Evolutionary conservation across 2,113 vertebrate genomes (phyloP), one percentile per base, ranked within the genome.

Genomic region (Spea multiplicata): DNA sequence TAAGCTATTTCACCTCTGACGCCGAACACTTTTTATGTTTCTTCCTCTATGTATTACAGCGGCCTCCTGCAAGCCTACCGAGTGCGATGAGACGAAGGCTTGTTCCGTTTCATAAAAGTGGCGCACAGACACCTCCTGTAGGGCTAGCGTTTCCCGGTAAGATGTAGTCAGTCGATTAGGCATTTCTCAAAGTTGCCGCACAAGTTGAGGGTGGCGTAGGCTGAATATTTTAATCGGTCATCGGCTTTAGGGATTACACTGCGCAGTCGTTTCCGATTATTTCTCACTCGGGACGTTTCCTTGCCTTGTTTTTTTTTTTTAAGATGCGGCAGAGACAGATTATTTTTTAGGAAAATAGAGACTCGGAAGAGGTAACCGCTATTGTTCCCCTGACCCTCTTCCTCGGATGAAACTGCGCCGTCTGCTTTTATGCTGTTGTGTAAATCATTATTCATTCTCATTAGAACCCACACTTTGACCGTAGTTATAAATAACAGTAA

Each of bases 1-100:
- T 64, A n/a, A 72, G 68, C 76, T 52, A 52, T 78, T 50, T 78
- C 76, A 71, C 76, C 76, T 78, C 68, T 78, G 67, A 77, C 17
- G 57, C 75, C 57, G 44, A 48, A n/a, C 66, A 52, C 44, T 61
- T 76, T 30, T 75, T 55, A 49, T 68, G 52, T 70, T 68, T 45
- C 46, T 77, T 16, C 30, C 57, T 46, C 67, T 52, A 12, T 64
- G 48, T 71, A 49, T 64, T 45, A 64, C 55, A 64, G 76, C 53
- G 46, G 71, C 61, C 44, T 73, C 30, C 44, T 46, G 53, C 44
- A 13, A 8, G n/a, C 9, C 44, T 73, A 46, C 53, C 46, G 71
- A 10, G 10, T 61, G 55, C 61, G 53, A 73, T 13, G 6, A 47
- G 30, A 46, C 12, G 17, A 1, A 46, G 68, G 17, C 76, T 64